Base-by-base conservation (phyloP, 1,140 invertebrate species). In the Meloidogyne floridensis region DNA sequence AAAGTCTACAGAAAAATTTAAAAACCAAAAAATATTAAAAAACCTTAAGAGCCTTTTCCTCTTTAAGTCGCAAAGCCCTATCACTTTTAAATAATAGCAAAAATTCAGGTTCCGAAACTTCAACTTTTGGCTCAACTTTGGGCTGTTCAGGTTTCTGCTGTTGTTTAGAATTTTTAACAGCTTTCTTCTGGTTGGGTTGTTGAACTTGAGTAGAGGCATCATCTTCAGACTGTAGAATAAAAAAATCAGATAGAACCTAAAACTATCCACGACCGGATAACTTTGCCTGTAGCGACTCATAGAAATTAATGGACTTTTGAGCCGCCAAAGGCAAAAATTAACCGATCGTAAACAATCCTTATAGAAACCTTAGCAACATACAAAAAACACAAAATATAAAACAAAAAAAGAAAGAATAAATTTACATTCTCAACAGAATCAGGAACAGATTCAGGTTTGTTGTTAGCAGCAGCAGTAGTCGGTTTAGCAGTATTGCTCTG, bases 1-100 rank as follows among this genome's bases (percentile, higher is more conserved):
- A 98, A 91, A 18, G 92, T 88, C 92, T 80, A 32, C 32, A 32
- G 32, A 69, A 10, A 80, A 79, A n/a, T 56, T 20, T 7, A 20
- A 47, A 15, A 82, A 59, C n/a, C 0, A 47, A 18, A 47, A 70
- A 43, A 32, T 11, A 15, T 77, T 11, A 56, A 47, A 81, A 18
- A 81, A 81, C 77, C 70, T 80, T 84, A 42, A 84, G 77, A 53
- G 80, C 32, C 43, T 80, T 84, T 80, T 84, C 82, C 32, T 84
- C 83, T 75, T 84, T 84, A 18, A 75, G 15, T 4, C 84, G 82
- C 71, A 54, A 13, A 43, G 42, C 54, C 72, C 82, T 51, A 72
- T 83, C 81, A 13, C 59, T 78, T 71, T 70, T 84, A 11, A 75
- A 43, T 2, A 7, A 54, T 3, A 83, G 51, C 65, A 80, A 80